These are phyloP conservation scores for Ctenosaura bakeri DNA, from an alignment of 2,797 vertebrate species.

Conservation along the genomic window DNA sequence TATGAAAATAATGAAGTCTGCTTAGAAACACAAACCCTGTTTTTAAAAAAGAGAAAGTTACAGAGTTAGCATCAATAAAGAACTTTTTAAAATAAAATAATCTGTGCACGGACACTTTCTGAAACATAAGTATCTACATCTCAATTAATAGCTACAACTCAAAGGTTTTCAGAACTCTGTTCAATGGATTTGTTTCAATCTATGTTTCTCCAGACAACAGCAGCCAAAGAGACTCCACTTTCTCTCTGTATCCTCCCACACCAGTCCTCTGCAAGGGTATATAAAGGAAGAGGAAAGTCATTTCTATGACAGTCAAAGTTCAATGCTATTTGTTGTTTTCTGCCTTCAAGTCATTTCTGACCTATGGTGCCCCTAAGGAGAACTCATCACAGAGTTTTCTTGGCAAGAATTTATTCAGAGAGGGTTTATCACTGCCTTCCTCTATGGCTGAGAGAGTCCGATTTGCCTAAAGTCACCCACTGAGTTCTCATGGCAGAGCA, in stretches of 20 bases:
- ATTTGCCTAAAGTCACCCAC: too few relatives aligned
- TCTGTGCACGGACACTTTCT: background rate
- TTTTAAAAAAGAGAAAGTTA: conserved; percentile 7
- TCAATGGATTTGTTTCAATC: background rate
- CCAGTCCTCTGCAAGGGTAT: background rate
- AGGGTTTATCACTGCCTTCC: too few relatives aligned
- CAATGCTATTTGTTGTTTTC: background rate
- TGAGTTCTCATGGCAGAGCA: too few relatives aligned
- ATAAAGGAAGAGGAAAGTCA: background rate
- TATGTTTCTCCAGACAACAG: background rate
- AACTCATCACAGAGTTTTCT: too few relatives aligned
- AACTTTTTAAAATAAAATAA: background rate
- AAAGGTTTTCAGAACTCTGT: background rate
- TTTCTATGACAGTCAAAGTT: background rate
- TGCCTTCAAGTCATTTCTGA: too few relatives aligned
- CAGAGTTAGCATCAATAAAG: background rate
- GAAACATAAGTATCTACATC: background rate
- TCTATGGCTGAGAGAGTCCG: too few relatives aligned
- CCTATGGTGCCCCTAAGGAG: too few relatives aligned
- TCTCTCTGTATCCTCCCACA: background rate
- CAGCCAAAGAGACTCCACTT: background rate
- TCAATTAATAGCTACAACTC: background rate
- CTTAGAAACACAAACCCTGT: conserved; percentile 49
- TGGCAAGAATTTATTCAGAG: too few relatives aligned
- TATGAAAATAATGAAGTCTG: background rate